Percentiles rank a stretch among this genome's conserved stretches.
phyloP scores from a whole-genome alignment of 1,140 invertebrate species.

The Bombyx mandarina region DNA sequence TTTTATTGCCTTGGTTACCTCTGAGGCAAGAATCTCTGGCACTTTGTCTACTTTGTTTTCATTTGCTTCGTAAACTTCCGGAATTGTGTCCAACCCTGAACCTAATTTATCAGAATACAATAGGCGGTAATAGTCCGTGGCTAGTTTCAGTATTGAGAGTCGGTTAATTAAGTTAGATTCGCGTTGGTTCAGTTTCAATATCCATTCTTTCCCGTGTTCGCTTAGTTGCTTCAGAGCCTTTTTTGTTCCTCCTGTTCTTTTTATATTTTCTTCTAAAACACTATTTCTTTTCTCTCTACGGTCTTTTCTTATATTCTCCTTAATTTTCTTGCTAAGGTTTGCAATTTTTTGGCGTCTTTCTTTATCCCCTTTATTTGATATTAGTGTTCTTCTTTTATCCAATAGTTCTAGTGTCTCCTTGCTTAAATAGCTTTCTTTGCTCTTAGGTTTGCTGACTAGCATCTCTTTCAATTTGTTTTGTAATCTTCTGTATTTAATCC shows the following conservation, averaged over 20 bases:
- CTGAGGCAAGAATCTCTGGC: constrained; percentile 12
- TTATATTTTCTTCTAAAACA: not conserved
- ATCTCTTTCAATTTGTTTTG: no score
- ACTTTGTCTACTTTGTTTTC: constrained; percentile 4
- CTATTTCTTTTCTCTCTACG: not conserved
- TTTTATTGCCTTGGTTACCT: constrained; percentile 8
- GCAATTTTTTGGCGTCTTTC: not conserved
- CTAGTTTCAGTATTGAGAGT: no score
- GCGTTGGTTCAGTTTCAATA: not conserved
- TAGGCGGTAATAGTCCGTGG: not conserved
- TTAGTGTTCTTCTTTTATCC: constrained; percentile 15
- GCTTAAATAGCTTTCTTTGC: constrained; percentile 11
- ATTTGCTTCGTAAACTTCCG: not conserved
- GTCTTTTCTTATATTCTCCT: not conserved
- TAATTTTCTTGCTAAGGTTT: not conserved
- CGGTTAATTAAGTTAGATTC: not conserved
- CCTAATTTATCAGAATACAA: not conserved
- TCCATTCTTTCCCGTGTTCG: not conserved
- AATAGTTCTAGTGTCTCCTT: constrained; percentile 13
- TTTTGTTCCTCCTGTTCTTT: constrained; percentile 1
- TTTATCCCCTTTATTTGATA: constrained; percentile 6
- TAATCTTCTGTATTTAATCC: not conserved
- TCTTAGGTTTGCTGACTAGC: not conserved
- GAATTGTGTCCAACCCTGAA: not conserved
- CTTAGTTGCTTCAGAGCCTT: not conserved